Evolutionary conservation across 2,888 invertebrate species (phyloP), one percentile per base, ranked within the genome.

Genomic region (Caenorhabditis auriculariae): DNA sequence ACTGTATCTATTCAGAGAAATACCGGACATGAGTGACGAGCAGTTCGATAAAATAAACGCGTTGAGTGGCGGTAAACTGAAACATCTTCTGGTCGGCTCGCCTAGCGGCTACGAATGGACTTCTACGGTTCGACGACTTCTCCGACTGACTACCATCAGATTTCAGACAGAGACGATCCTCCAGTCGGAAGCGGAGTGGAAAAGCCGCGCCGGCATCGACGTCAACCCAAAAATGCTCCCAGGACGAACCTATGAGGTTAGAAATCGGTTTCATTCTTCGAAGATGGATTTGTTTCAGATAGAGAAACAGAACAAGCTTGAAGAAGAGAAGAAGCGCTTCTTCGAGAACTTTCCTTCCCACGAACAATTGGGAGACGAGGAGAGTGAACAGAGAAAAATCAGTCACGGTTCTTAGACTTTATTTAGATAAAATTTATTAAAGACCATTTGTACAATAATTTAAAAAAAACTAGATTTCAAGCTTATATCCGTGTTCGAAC

Each of bases 51-150:
- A 67, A 47, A 41, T 81, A 28, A 77, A 81, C 46, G 39, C 61
- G 19, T 57, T 81, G 41, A 70, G 73, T 17, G 69, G 71, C 19
- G 81, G 81, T 2, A 77, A 77, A 53, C 57, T 81, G 35, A 58
- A 78, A 9, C 81, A 81, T 64, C 57, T 78, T 21, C 62, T 82
- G 17, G 72, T 81, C 19, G 81, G 81, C 24, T 81, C 81, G 19
- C 81, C 81, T 17, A 78, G 78, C 58, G 81, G 81, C 35, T 77
- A 77, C 45, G 68, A 68, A 23, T 81, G 81, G 81, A 73, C 66
- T 37, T 74, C 76, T 39, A 75, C 77, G 60, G 76, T 76, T n/a
- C n/a, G n/a, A n/a, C n/a, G n/a, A n/a, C n/a, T n/a, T n/a, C n/a
- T n/a, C n/a, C n/a, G n/a, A n/a, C n/a, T n/a, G n/a, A 24, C 23